Conservation (phyloP, 2,113 vertebrate species). For the Paracanthobrama guichenoti region DNA sequence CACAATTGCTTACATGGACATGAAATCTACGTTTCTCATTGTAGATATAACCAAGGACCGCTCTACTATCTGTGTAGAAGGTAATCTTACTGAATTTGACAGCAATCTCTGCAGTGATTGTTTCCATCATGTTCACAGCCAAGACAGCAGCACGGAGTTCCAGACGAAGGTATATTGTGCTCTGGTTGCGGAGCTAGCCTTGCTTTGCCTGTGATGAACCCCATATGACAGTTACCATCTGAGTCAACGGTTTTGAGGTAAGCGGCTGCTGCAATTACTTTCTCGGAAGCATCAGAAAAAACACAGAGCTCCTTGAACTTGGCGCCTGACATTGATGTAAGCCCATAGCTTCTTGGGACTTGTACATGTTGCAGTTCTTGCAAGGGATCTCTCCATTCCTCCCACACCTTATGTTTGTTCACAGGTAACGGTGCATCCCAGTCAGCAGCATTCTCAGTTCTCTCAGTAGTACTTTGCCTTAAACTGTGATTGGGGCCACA, state of each 20-base stretch:
- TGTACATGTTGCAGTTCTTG: constrained; percentile 17
- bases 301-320: background rate
- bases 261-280: background rate
- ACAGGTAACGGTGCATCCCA: constrained; percentile 23
- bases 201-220: background rate
- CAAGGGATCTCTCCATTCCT: constrained; percentile 33
- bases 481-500: background rate
- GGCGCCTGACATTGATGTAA: background rate
- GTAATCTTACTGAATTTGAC: background rate
- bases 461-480: background rate
- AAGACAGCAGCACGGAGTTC: constrained; percentile 39
- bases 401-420: constrained; percentile 19
- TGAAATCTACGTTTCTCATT: constrained; percentile 28
- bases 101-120: background rate
- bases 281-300: constrained; percentile 16
- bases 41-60: background rate
- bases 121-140: background rate
- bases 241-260: background rate
- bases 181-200: background rate
- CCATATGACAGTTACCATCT: background rate
- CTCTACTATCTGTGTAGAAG: background rate
- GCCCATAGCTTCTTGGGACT: constrained; percentile 6
- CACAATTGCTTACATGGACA: constrained; percentile 17
- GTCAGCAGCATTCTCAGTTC: constrained; percentile 12
- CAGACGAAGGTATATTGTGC: background rate